Percentiles rank a stretch among this genome's conserved stretches.
Evolutionary conservation across 2,888 invertebrate species (phyloP).

Genomic region (Caenorhabditis sp.): DNA sequence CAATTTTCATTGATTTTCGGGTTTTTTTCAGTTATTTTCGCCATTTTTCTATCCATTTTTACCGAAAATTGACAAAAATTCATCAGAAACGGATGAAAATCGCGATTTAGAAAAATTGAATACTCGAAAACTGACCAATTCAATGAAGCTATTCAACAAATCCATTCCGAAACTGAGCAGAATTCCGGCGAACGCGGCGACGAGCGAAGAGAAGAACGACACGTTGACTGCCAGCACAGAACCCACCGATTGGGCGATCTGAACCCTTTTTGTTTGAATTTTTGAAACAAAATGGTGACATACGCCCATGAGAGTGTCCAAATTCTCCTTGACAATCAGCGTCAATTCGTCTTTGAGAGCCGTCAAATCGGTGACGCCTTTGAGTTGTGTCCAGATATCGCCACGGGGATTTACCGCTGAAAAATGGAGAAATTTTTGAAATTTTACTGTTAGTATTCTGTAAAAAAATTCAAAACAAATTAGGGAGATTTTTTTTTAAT

Average conservation of each 20-base stretch:
- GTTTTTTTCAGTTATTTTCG: too few relatives aligned
- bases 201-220: constrained; percentile 75
- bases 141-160: constrained; percentile 81
- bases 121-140: constrained; percentile 72
- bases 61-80: too few relatives aligned
- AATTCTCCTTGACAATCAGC: constrained; percentile 81
- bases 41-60: too few relatives aligned
- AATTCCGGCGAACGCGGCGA: constrained; percentile 76
- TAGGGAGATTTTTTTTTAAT: too few relatives aligned
- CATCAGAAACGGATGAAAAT: too few relatives aligned
- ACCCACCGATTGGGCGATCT: constrained; percentile 82
- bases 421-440: not conserved
- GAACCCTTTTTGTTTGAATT: constrained; percentile 5
- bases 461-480: too few relatives aligned
- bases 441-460: not conserved
- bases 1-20: too few relatives aligned
- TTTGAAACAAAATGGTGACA: constrained; percentile 10
- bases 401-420: constrained; percentile 50
- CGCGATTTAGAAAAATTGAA: too few relatives aligned
- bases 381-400: constrained; percentile 77
- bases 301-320: constrained; percentile 82
- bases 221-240: constrained; percentile 77
- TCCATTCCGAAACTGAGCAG: constrained; percentile 83
- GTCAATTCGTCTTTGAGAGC: constrained; percentile 80
- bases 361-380: constrained; percentile 77